Evolutionary conservation across 2,888 invertebrate genomes (phyloP).

Genomic region (Schrankia costaestrigalis): DNA sequence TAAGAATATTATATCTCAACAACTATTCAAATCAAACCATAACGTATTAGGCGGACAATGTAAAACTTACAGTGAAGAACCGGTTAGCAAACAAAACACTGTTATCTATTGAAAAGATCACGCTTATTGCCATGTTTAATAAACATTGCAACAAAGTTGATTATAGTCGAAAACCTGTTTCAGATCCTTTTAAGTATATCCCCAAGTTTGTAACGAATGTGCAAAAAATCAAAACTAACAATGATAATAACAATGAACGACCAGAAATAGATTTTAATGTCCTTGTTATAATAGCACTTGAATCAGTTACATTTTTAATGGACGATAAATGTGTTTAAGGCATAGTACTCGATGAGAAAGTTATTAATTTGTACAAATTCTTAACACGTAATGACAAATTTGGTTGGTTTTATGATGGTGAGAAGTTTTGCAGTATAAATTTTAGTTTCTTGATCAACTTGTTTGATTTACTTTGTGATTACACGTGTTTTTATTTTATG

Average conservation of each 20-base stretch:
- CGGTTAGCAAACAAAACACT: conserved; percentile 34
- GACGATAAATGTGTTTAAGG: conserved; percentile 54
- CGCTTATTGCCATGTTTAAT: conserved; percentile 76
- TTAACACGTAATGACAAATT: conserved; percentile 30
- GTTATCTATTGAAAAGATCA: conserved; percentile 46
- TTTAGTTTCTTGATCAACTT: conserved; percentile 29
- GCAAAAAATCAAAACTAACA: conserved; percentile 66
- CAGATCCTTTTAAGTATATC: conserved; percentile 36
- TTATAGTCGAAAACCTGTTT: conserved; percentile 61
- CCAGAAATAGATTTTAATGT: conserved; percentile 71
- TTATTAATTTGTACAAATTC: conserved; percentile 63
- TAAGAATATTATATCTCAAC: conserved; percentile 2
- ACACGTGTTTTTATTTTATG: not conserved
- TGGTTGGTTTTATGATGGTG: conserved; percentile 37
- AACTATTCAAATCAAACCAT: conserved; percentile 7
- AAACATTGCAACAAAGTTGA: conserved; percentile 78
- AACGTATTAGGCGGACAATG: conserved; percentile 6
- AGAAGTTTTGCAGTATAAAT: conserved; percentile 46
- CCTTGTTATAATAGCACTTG: conserved; percentile 50
- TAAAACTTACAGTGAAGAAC: conserved; percentile 17
- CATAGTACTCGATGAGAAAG: conserved; percentile 63
- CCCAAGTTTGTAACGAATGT: conserved; percentile 50
- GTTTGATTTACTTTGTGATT: conserved; percentile 24
- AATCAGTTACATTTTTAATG: conserved; percentile 70
- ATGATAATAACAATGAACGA: conserved; percentile 54